These are phyloP conservation scores for Eustalomyia histrio DNA, from an alignment of 2,888 invertebrate species.

Conservation along the genomic window DNA sequence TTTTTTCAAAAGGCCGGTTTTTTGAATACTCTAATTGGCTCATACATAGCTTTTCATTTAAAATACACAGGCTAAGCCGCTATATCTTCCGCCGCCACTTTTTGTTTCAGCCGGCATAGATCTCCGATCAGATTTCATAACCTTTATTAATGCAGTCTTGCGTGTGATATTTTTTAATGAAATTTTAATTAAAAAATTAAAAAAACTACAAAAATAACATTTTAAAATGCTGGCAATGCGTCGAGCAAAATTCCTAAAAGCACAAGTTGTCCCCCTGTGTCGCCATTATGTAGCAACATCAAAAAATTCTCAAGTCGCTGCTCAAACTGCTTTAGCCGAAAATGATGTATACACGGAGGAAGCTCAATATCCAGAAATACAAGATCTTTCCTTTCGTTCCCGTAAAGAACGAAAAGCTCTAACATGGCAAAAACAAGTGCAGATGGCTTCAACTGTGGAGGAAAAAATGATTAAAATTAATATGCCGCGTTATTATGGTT, in stretches of 20 bases:
- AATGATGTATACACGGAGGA: slow-evolving; percentile 69
- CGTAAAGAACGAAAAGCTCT: slow-evolving; percentile 80
- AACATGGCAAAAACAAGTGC: slow-evolving; percentile 82
- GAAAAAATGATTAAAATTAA: slow-evolving; percentile 91
- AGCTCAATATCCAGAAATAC: slow-evolving; percentile 74
- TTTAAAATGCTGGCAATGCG: slow-evolving; percentile 67
- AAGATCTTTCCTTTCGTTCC: slow-evolving; percentile 82
- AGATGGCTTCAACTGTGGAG: slow-evolving; percentile 86
- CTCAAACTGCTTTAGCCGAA: slow-evolving; percentile 12
- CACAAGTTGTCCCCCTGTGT: not conserved
- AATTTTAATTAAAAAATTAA: slow-evolving; percentile 16
- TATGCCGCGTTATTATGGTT: slow-evolving; percentile 91
- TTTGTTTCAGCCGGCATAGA: too few relatives aligned
- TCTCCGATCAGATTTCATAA: slow-evolving; percentile 61
- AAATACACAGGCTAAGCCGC: too few relatives aligned
- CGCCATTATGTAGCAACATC: slow-evolving; percentile 29
- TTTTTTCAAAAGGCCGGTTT: too few relatives aligned
- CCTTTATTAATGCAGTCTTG: slow-evolving; percentile 18
- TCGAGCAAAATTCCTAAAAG: slow-evolving; percentile 1
- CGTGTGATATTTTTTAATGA: slow-evolving; percentile 7
- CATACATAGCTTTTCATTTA: too few relatives aligned
- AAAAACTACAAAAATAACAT: not conserved
- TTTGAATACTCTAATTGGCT: too few relatives aligned
- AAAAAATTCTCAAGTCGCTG: slow-evolving; percentile 21
- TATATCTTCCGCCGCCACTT: too few relatives aligned